Conservation (phyloP, 2,113 vertebrate genomes). For the Vanacampus margaritifer region DNA sequence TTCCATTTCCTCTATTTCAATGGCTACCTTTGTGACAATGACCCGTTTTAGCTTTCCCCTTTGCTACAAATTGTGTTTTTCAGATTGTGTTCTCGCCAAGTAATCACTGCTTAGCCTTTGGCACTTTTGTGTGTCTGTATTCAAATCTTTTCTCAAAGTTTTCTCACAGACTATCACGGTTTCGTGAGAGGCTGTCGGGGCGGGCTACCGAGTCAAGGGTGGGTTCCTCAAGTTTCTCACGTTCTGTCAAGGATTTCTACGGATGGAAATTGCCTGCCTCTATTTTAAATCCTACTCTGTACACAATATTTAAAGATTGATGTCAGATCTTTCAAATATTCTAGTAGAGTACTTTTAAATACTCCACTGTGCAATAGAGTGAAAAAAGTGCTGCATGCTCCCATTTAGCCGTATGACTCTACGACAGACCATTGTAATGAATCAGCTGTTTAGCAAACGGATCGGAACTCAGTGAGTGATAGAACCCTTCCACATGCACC, state of each 20-base stretch:
- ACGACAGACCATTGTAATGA: conserved; percentile 35
- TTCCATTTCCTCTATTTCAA: conserved; percentile 41
- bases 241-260: too few relatives aligned
- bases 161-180: too few relatives aligned
- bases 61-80: conserved; percentile 41
- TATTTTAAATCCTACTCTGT: too few relatives aligned
- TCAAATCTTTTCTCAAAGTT: too few relatives aligned
- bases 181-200: too few relatives aligned
- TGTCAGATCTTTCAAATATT: too few relatives aligned
- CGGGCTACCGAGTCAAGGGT: too few relatives aligned
- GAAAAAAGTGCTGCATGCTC: not conserved
- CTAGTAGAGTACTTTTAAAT: too few relatives aligned
- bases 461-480: conserved; percentile 40
- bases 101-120: not conserved
- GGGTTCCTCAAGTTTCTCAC: too few relatives aligned
- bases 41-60: conserved; percentile 38
- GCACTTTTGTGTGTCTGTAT: too few relatives aligned
- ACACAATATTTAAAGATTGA: too few relatives aligned
- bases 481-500: conserved; percentile 34
- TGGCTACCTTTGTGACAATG: conserved; percentile 23
- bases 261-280: too few relatives aligned
- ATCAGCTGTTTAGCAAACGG: conserved; percentile 24
- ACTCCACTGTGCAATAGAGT: not conserved
- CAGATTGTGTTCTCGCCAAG: not conserved
- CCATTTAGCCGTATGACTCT: conserved; percentile 17